Conservation (phyloP, 1,140 invertebrate genomes). For the Gerris buenoi region DNA sequence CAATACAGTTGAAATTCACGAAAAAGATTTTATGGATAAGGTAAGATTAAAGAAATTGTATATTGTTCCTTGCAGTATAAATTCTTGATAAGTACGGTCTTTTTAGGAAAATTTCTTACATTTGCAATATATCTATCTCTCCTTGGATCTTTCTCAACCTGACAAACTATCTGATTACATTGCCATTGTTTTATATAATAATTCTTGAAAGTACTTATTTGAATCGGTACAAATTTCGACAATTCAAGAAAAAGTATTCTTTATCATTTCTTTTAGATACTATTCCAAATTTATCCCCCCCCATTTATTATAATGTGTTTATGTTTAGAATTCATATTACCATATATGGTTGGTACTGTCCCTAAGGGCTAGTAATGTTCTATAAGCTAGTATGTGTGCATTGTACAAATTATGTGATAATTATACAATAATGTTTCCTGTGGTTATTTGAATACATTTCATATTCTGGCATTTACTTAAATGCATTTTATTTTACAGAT, state of each 20-base stretch:
- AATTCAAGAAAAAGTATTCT: too few species aligned
- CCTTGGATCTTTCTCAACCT: background rate
- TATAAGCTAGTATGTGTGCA: too few species aligned
- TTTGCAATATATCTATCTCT: background rate
- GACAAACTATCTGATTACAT: background rate
- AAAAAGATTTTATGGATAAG: constrained; percentile 78
- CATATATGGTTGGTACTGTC: too few species aligned
- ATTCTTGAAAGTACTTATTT: background rate
- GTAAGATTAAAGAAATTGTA: constrained; percentile 31
- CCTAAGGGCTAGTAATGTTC: too few species aligned
- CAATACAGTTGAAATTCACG: constrained; percentile 69
- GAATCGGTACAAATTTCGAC: background rate
- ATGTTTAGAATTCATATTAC: too few species aligned
- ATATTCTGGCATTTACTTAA: too few species aligned
- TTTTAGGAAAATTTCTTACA: background rate
- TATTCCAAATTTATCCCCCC: too few species aligned
- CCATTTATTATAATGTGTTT: too few species aligned
- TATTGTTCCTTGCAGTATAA: background rate
- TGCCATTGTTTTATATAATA: background rate
- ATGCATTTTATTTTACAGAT: too few species aligned
- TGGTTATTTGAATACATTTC: too few species aligned
- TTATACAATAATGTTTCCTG: too few species aligned
- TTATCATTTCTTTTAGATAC: too few species aligned
- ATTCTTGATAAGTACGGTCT: background rate
- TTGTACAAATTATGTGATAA: background rate